phyloP scores from a whole-genome alignment of 2,888 invertebrate species.

The Taphrorychus bicolor region DNA sequence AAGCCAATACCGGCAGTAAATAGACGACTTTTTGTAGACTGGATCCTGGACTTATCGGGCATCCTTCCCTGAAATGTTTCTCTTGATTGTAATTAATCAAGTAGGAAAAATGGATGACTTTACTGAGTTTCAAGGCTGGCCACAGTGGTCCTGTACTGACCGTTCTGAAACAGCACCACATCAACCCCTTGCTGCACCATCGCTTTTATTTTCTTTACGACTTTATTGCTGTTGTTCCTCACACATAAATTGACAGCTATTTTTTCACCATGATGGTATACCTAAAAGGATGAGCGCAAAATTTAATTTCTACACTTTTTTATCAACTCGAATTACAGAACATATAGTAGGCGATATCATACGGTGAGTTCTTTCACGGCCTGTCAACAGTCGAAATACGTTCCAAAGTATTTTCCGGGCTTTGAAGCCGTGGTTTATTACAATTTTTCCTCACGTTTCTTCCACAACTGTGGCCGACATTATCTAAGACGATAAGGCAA shows the following conservation, averaged over 20 bases:
- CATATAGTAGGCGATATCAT: too few relatives aligned
- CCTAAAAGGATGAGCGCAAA: too few relatives aligned
- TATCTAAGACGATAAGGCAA: too few relatives aligned
- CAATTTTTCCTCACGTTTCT: too few relatives aligned
- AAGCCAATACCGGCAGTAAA: conserved; percentile 77
- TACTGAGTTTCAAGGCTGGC: conserved; percentile 90
- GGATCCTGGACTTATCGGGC: conserved; percentile 87
- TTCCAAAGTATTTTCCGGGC: too few relatives aligned
- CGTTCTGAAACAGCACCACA: conserved; percentile 94
- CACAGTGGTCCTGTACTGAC: conserved; percentile 90
- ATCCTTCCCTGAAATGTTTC: conserved; percentile 89
- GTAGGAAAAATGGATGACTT: conserved; percentile 52
- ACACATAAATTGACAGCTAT: conserved; percentile 90
- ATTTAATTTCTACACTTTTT: too few relatives aligned
- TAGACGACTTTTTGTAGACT: conserved; percentile 89
- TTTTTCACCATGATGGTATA: conserved; percentile 85
- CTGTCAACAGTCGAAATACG: too few relatives aligned
- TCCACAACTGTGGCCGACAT: too few relatives aligned
- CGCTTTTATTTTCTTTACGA: conserved; percentile 94
- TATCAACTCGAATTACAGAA: too few relatives aligned
- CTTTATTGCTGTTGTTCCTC: conserved; percentile 93
- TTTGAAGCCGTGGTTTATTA: too few relatives aligned
- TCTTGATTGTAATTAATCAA: neutral
- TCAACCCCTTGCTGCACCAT: conserved; percentile 95
- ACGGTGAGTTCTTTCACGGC: too few relatives aligned